phyloP scores from a whole-genome alignment of 2,797 vertebrate species.

The Mus caroli region DNA sequence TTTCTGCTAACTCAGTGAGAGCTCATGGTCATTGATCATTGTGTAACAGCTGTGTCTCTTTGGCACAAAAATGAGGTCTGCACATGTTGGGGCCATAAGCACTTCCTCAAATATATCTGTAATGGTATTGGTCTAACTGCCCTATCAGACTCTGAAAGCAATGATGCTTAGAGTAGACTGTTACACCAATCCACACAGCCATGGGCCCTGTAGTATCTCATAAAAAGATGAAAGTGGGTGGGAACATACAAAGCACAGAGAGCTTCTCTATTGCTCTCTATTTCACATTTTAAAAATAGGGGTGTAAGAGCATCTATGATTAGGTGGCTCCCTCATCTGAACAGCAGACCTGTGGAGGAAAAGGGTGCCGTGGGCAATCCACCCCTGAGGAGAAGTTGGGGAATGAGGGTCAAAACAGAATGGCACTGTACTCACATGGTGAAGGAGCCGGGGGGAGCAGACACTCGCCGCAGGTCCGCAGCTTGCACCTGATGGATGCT shows the following conservation, averaged over 20 bases:
- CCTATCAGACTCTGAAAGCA: not conserved
- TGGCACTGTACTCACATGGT: conserved; percentile 95
- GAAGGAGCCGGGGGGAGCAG: conserved; percentile 99
- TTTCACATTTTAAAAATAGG: not conserved
- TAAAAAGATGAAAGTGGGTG: not conserved
- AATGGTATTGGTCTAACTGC: not conserved
- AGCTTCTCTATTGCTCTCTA: not conserved
- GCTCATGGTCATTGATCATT: not conserved
- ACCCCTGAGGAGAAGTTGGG: not conserved
- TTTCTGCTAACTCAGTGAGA: not conserved
- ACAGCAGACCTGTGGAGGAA: conserved; percentile 23
- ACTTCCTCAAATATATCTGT: not conserved
- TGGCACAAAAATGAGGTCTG: not conserved
- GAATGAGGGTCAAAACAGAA: conserved; percentile 76
- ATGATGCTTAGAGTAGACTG: not conserved
- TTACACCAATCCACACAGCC: not conserved
- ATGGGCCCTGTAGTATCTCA: not conserved
- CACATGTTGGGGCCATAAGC: rapidly evolving
- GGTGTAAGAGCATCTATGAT: not conserved
- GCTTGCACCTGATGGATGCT: conserved; percentile 99
- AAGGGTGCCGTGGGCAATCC: not conserved
- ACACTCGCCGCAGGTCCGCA: conserved; percentile 98
- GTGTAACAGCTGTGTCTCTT: not conserved
- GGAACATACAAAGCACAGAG: not conserved
- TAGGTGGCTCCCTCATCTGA: not conserved